phyloP scores from a whole-genome alignment of 1,140 invertebrate species.

The Anastrepha ludens region DNA sequence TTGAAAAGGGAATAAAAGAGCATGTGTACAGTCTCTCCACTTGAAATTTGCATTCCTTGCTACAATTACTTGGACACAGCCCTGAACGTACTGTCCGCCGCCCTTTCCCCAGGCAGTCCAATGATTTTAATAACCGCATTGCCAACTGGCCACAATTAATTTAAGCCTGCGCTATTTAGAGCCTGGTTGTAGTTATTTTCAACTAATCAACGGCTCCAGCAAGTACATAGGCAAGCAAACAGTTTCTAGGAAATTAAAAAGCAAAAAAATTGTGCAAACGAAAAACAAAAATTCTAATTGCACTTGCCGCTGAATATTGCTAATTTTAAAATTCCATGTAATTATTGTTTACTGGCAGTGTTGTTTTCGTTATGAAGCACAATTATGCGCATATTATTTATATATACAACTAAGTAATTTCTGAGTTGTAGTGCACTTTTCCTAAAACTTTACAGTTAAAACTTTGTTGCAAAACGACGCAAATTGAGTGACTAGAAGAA shows the following conservation, averaged over 20 bases:
- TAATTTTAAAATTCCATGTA: neutral
- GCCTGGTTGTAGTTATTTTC: neutral
- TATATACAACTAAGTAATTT: neutral
- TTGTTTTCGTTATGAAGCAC: constrained; percentile 6
- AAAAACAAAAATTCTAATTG: constrained; percentile 26
- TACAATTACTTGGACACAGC: neutral
- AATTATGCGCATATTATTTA: constrained; percentile 39
- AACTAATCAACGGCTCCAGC: no score
- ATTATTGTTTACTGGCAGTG: neutral
- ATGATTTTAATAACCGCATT: constrained; percentile 37
- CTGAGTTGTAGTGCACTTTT: neutral
- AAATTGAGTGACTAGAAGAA: no score
- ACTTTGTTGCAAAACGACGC: neutral
- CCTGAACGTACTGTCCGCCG: neutral
- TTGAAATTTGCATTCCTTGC: constrained; percentile 17
- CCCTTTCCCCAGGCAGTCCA: neutral
- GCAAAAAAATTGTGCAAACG: neutral
- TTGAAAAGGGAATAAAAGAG: neutral
- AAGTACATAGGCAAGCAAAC: neutral
- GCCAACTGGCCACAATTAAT: constrained; percentile 32
- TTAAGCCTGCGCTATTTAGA: neutral
- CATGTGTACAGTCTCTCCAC: neutral
- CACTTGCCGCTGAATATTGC: constrained; percentile 28
- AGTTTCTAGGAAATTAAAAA: constrained; percentile 6
- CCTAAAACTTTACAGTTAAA: neutral